These are phyloP conservation scores for Drosophila subobscura DNA, from an alignment of 1,140 invertebrate species.

Conservation along the genomic window DNA sequence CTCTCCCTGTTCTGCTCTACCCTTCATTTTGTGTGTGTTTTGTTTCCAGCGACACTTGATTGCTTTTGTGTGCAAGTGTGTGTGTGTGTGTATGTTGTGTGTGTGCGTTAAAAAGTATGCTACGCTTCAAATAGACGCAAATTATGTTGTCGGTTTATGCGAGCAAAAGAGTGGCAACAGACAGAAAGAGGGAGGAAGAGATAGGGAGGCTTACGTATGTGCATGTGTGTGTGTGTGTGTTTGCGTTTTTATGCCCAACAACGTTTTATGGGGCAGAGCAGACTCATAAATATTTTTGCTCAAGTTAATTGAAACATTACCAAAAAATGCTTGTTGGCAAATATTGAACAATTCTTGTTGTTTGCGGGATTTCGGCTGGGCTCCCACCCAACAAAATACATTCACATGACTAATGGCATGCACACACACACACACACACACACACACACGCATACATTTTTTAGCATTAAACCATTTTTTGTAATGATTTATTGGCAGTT, in stretches of 20 bases:
- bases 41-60: conserved; percentile 74
- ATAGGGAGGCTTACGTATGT: neutral
- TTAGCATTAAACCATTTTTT: conserved; percentile 52
- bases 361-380: conserved; percentile 10
- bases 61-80: conserved; percentile 47
- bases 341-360: conserved; percentile 67
- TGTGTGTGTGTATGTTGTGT: conserved; percentile 35
- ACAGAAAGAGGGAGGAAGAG: neutral
- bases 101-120: conserved; percentile 60
- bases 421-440: neutral
- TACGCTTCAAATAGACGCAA: conserved; percentile 68
- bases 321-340: conserved; percentile 74
- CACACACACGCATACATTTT: conserved; percentile 30
- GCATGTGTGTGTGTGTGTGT: conserved; percentile 16
- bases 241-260: conserved; percentile 68
- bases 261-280: conserved; percentile 50
- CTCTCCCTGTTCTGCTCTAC: conserved; percentile 2
- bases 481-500: conserved; percentile 84
- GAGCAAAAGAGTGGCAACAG: conserved; percentile 18
- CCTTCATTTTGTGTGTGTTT: conserved; percentile 52
- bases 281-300: conserved; percentile 77
- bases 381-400: neutral
- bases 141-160: conserved; percentile 61
- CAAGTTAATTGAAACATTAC: conserved; percentile 81
- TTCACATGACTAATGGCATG: too few relatives aligned